Conservation (phyloP, 1,140 invertebrate species). For the Dinoponera quadriceps region DNA sequence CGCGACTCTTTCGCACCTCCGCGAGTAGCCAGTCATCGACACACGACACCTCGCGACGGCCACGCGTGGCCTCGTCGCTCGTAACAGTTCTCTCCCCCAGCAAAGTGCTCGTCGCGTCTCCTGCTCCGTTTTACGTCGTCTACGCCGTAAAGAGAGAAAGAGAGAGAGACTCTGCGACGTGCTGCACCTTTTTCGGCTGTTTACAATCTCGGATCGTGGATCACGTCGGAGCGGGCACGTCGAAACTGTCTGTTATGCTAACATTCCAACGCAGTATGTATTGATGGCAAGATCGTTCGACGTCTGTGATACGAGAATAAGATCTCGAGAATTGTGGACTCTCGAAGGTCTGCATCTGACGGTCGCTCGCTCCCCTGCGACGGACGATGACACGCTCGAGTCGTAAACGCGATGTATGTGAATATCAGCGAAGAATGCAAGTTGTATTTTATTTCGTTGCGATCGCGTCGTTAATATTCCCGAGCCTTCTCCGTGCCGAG, state of each 20-base stretch:
- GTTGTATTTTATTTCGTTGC: background rate
- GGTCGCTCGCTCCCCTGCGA: background rate
- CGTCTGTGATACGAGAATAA: background rate
- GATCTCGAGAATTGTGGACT: background rate
- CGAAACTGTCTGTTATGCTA: too few species aligned
- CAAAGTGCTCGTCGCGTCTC: background rate
- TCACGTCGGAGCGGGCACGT: too few species aligned
- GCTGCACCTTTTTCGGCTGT: too few species aligned
- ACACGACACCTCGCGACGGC: background rate
- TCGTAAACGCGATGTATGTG: background rate
- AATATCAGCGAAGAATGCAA: background rate
- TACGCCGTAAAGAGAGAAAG: too few species aligned
- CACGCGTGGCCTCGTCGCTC: background rate
- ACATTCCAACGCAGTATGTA: background rate
- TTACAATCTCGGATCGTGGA: too few species aligned
- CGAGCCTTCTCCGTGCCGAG: background rate
- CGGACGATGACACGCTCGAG: conserved; percentile 23
- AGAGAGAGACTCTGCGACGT: too few species aligned
- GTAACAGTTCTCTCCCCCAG: background rate
- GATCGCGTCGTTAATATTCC: background rate
- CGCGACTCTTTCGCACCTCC: background rate
- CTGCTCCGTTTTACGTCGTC: too few species aligned
- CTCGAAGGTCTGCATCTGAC: background rate
- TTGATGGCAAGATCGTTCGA: background rate
- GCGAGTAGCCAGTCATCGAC: conserved; percentile 4